Conservation (phyloP, 2,888 invertebrate species). For the Beris chalybata region DNA sequence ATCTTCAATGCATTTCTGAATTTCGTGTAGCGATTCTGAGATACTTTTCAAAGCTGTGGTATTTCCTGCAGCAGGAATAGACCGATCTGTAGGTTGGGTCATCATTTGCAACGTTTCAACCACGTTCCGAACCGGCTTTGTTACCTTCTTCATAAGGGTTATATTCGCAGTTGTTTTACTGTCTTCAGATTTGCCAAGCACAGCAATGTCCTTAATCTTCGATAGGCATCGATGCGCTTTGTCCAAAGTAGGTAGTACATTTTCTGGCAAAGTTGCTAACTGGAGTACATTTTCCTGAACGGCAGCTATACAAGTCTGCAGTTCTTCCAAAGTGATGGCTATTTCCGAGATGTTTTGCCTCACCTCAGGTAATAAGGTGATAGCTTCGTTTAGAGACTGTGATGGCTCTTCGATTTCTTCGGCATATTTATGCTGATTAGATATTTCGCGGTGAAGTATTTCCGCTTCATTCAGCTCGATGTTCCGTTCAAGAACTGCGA, state of each 20-base stretch:
- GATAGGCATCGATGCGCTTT: slow-evolving; percentile 15
- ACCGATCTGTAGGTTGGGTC: slow-evolving; percentile 51
- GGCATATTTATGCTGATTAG: slow-evolving; percentile 46
- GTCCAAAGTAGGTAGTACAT: slow-evolving; percentile 1
- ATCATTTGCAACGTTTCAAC: slow-evolving; percentile 40
- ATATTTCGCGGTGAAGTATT: slow-evolving; percentile 49
- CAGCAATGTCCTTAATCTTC: slow-evolving; percentile 24
- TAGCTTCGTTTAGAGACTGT: slow-evolving; percentile 47
- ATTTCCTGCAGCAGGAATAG: slow-evolving; percentile 40
- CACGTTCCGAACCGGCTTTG: slow-evolving; percentile 43
- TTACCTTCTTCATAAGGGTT: slow-evolving; percentile 44
- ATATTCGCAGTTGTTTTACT: slow-evolving; percentile 8
- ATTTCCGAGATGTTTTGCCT: slow-evolving; percentile 15
- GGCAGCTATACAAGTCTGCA: slow-evolving; percentile 48
- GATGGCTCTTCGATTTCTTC: slow-evolving; percentile 45
- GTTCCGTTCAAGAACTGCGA: slow-evolving; percentile 49
- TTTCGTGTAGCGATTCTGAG: slow-evolving; percentile 43
- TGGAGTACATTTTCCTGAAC: slow-evolving; percentile 45
- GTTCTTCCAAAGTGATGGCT: slow-evolving; percentile 46
- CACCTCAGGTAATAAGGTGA: slow-evolving; percentile 48
- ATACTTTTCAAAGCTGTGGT: slow-evolving; percentile 35
- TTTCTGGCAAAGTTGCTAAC: slow-evolving; percentile 32
- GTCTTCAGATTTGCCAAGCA: slow-evolving; percentile 4
- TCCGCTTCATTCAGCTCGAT: slow-evolving; percentile 53
- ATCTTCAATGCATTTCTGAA: slow-evolving; percentile 47